Evolutionary conservation across 1,140 invertebrate genomes (phyloP).

Genomic region (Araneus ventricosus): DNA sequence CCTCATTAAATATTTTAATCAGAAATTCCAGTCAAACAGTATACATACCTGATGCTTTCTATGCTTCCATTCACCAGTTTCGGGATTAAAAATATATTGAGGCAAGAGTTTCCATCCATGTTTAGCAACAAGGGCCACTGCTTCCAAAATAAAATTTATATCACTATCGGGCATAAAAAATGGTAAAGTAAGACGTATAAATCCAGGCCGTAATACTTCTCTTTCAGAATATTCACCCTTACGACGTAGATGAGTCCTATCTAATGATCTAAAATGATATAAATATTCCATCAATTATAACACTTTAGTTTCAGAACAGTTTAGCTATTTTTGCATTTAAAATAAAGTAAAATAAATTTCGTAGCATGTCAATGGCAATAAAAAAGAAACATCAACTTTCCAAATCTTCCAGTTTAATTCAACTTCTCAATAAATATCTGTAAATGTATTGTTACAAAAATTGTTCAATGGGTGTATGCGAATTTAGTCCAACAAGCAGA

Average conservation of each 20-base stretch:
- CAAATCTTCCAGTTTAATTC: too few relatives aligned
- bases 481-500: too few relatives aligned
- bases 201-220: conserved; percentile 92
- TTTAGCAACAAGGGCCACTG: conserved; percentile 91
- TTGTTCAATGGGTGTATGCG: too few relatives aligned
- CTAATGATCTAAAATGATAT: conserved; percentile 81
- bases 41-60: conserved; percentile 85
- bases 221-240: conserved; percentile 84
- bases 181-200: conserved; percentile 90
- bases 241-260: conserved; percentile 84
- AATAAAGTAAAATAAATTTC: too few relatives aligned
- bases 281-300: not conserved
- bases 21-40: too few relatives aligned
- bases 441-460: too few relatives aligned
- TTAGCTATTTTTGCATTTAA: not conserved
- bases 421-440: too few relatives aligned
- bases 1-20: too few relatives aligned
- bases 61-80: conserved; percentile 94
- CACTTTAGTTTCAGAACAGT: not conserved
- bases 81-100: conserved; percentile 90
- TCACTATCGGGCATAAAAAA: conserved; percentile 91
- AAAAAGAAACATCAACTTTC: too few relatives aligned
- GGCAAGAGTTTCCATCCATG: conserved; percentile 94
- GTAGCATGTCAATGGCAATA: too few relatives aligned
- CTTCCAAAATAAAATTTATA: conserved; percentile 90